phyloP scores from a whole-genome alignment of 1,140 invertebrate genomes.

The Drosophila ohnishii region DNA sequence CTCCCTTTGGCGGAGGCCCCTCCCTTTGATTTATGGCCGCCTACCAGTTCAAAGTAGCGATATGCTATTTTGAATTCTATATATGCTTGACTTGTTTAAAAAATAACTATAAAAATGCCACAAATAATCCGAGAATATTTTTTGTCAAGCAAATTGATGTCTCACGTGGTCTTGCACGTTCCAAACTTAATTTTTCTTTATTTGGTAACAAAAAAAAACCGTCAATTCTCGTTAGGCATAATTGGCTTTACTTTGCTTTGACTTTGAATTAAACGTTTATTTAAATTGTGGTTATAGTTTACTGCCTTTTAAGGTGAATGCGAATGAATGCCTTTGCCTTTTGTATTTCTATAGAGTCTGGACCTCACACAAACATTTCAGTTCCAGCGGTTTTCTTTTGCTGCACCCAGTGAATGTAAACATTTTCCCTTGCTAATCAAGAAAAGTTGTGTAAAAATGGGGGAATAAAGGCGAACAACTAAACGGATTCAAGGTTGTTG shows the following conservation, averaged over 20 bases:
- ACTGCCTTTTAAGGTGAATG: constrained; percentile 10
- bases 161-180: constrained; percentile 70
- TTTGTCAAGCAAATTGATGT: constrained; percentile 25
- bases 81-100: constrained; percentile 55
- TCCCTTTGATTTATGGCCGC: constrained; percentile 40
- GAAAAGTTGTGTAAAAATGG: constrained; percentile 34
- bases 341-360: constrained; percentile 18
- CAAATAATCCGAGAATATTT: constrained; percentile 37
- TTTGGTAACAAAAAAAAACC: constrained; percentile 3
- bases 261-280: constrained; percentile 15
- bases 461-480: constrained; percentile 13
- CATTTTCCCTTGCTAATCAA: constrained; percentile 46
- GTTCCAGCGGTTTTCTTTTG: constrained; percentile 17
- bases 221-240: constrained; percentile 13
- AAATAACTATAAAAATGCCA: constrained; percentile 62
- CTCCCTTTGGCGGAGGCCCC: not conserved
- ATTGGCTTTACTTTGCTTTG: constrained; percentile 20
- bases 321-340: constrained; percentile 3
- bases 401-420: constrained; percentile 23
- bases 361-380: constrained; percentile 8
- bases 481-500: constrained; percentile 47
- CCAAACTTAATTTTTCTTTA: constrained; percentile 24
- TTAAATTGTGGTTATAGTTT: constrained; percentile 12
- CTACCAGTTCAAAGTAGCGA: constrained; percentile 42
- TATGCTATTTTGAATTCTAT: constrained; percentile 43